A percentile compares a stretch with the other conserved stretches of the same genome.
phyloP scores from a whole-genome alignment of 1,140 invertebrate species.

The Teleopsis dalmanni region DNA sequence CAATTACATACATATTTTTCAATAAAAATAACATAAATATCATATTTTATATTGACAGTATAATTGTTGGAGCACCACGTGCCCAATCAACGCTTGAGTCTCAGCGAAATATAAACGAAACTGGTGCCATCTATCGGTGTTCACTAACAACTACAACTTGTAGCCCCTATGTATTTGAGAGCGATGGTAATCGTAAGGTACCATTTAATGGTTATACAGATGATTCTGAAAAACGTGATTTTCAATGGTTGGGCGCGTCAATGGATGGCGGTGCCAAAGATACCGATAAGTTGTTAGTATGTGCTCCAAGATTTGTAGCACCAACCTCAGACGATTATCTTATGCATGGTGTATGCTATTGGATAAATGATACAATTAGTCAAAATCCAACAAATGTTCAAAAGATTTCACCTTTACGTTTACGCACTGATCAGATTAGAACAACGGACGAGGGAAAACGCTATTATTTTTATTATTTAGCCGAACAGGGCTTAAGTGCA shows the following conservation, averaged over 20 bases:
- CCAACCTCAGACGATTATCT: conserved; percentile 27
- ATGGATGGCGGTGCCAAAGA: conserved; percentile 39
- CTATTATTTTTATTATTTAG: conserved; percentile 48
- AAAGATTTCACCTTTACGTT: conserved; percentile 31
- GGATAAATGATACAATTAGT: conserved; percentile 28
- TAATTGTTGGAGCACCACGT: conserved; percentile 39
- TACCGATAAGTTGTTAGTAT: conserved; percentile 34
- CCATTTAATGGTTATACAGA: conserved; percentile 22
- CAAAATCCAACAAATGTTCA: conserved; percentile 24
- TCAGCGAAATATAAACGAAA: conserved; percentile 35
- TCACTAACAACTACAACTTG: conserved; percentile 20
- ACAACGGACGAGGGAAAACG: conserved; percentile 6
- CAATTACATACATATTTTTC: too few relatives aligned
- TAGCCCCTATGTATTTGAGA: conserved; percentile 32
- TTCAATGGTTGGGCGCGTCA: conserved; percentile 37
- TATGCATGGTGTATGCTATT: conserved; percentile 47
- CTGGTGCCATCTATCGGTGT: conserved; percentile 39
- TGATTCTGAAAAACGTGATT: conserved; percentile 30
- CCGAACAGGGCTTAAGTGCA: conserved; percentile 49
- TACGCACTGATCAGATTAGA: conserved; percentile 21
- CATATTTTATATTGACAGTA: conserved; percentile 14
- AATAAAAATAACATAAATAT: background rate
- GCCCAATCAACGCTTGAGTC: conserved; percentile 37
- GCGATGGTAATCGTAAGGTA: conserved; percentile 18
- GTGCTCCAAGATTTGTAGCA: conserved; percentile 33